Base-by-base conservation (phyloP, 2,113 vertebrate genomes). In the Cyprinodon brontotheroides region DNA sequence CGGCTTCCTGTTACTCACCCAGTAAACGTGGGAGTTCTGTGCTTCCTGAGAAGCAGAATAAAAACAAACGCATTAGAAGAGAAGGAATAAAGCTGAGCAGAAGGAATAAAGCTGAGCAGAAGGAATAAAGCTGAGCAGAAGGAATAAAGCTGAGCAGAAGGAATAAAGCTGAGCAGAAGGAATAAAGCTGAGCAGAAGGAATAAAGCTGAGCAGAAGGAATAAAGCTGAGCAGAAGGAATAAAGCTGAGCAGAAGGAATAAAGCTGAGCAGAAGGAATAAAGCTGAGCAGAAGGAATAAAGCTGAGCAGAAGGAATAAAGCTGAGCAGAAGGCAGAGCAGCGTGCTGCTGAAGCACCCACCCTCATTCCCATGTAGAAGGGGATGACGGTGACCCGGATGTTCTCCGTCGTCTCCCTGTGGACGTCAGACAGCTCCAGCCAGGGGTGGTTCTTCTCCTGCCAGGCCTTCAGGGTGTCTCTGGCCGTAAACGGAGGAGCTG, bases 291-390 rank as follows among this genome's bases (percentile, higher is more conserved):
- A 1, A 47, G 64, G 15, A 62, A 14, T 12, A 5, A 38, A 38
- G 17, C 50, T 38, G 13, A 38, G 15, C 12, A 47, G 2, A 1
- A 47, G 64, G 15, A 40, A 11, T 41, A 61, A 37, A 4, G 10
- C 12, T 22, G 50, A 57, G 14, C 14, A 17, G 50, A 29, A 29
- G 29, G 4, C 9, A 41, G 4, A 41, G 41, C 41, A 6, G 9
- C 41, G 9, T 11, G 11, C 9, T 45, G 22, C 10, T 14, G 40
- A 29, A 38, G 53, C 74, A 94, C 66, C 61, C 78, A 99, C 98
- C 95, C 98, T 94, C 97, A 99, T 97, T 93, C 98, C 98, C 98
- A 99, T 99, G 77, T 99, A 99, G 94, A 99, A 99, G 13, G 98
- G 98, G 92, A 99, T 99, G 79, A 99, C 98, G 0, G 98, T 99